phyloP scores from a whole-genome alignment of 2,888 invertebrate genomes.

The Archips crataeganus region DNA sequence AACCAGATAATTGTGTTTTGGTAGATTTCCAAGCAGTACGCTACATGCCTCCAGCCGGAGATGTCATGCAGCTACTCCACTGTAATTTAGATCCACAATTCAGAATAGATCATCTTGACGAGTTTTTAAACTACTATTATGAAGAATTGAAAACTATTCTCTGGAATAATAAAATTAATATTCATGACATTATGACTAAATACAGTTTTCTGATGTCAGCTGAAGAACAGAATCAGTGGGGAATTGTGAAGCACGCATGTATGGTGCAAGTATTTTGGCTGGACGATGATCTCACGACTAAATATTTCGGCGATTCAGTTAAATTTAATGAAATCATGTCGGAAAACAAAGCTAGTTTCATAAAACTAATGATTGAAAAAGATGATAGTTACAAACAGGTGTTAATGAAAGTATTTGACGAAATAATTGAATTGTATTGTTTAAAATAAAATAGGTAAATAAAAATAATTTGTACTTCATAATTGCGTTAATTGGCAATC shows the following conservation, averaged over 20 bases:
- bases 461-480: too few species aligned
- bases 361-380: slow-evolving; percentile 81
- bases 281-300: slow-evolving; percentile 76
- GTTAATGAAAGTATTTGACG: slow-evolving; percentile 83
- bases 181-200: slow-evolving; percentile 70
- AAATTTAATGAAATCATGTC: slow-evolving; percentile 85
- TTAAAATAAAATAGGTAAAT: slow-evolving; percentile 35
- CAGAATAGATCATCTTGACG: slow-evolving; percentile 77
- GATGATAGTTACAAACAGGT: slow-evolving; percentile 80
- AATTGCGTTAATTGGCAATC: too few species aligned
- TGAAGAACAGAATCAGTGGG: slow-evolving; percentile 81
- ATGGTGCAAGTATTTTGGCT: slow-evolving; percentile 83
- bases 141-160: slow-evolving; percentile 75
- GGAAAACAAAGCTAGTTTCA: slow-evolving; percentile 81
- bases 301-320: slow-evolving; percentile 74
- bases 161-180: slow-evolving; percentile 62
- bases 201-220: slow-evolving; percentile 75
- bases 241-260: slow-evolving; percentile 84
- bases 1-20: slow-evolving; percentile 85
- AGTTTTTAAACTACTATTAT: slow-evolving; percentile 86
- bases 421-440: slow-evolving; percentile 82
- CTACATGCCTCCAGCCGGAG: slow-evolving; percentile 88
- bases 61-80: slow-evolving; percentile 85
- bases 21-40: slow-evolving; percentile 90
- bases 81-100: slow-evolving; percentile 80